Conservation (phyloP, 2,113 vertebrate genomes). For the Atherinomorus stipes region DNA sequence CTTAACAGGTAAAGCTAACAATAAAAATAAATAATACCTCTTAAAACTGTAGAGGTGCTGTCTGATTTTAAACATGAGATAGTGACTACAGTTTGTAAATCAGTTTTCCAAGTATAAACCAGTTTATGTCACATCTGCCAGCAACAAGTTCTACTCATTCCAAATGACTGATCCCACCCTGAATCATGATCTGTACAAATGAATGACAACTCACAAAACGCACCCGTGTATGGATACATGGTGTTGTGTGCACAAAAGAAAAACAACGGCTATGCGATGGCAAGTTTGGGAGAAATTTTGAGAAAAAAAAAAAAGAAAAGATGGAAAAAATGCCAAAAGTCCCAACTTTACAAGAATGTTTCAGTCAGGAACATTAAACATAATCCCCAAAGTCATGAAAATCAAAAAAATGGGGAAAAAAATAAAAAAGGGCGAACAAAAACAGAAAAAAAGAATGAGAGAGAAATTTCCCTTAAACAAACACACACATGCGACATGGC, state of each 20-base stretch:
- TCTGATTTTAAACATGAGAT: background rate
- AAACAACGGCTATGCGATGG: constrained; percentile 34
- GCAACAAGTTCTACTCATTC: background rate
- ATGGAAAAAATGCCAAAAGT: constrained; percentile 25
- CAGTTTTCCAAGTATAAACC: constrained; percentile 9
- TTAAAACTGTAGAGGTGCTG: background rate
- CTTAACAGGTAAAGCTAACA: background rate
- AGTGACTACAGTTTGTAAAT: background rate
- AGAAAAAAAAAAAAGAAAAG: background rate
- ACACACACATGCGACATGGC: constrained; percentile 66
- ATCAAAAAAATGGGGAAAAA: constrained; percentile 45
- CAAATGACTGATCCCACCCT: constrained; percentile 11
- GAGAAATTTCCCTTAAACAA: constrained; percentile 52
- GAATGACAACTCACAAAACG: constrained; percentile 43
- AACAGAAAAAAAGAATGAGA: constrained; percentile 30
- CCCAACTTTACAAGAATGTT: constrained; percentile 44
- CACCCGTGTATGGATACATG: constrained; percentile 40
- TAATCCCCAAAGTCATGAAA: constrained; percentile 45
- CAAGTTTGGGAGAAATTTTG: constrained; percentile 22
- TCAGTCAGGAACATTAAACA: constrained; percentile 19
- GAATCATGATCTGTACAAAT: constrained; percentile 41
- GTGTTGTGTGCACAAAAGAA: constrained; percentile 39
- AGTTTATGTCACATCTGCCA: constrained; percentile 13
- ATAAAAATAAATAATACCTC: background rate
- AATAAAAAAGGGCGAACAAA: constrained; percentile 24